Evolutionary conservation across 1,140 invertebrate genomes (phyloP).

Genomic region (Polypedilum vanderplanki): DNA sequence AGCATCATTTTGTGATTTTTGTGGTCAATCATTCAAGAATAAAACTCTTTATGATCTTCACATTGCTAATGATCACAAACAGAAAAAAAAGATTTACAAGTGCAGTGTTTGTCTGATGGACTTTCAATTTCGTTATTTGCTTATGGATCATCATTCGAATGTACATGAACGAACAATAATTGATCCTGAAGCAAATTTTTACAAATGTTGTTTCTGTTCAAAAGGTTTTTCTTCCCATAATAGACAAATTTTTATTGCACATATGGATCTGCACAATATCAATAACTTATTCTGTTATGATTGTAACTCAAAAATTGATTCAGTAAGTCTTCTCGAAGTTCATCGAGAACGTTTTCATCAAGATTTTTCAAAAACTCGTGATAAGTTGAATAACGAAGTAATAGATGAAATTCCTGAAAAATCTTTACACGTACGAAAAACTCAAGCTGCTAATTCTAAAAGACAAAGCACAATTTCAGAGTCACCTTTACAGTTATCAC

Average conservation of each 20-base stretch:
- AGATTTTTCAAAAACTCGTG: background rate
- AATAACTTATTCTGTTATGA: background rate
- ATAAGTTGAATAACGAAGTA: background rate
- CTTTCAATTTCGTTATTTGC: background rate
- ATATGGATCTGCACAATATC: background rate
- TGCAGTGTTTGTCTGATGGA: background rate
- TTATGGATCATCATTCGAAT: background rate
- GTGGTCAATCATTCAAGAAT: background rate
- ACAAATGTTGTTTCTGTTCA: slow-evolving; percentile 1
- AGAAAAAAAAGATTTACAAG: background rate
- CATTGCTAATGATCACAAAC: background rate
- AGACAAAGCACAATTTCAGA: background rate
- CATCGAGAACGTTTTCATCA: slow-evolving; percentile 8
- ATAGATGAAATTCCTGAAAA: too few relatives aligned
- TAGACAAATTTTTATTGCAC: background rate
- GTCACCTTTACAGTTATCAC: too few relatives aligned
- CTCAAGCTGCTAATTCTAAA: background rate
- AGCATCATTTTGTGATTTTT: background rate
- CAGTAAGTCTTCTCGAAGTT: background rate
- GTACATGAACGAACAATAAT: background rate
- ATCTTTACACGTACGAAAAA: too few relatives aligned
- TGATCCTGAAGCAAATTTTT: background rate
- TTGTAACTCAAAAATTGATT: background rate
- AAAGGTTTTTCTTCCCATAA: background rate
- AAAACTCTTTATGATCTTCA: background rate